Percentiles rank a stretch among this genome's conserved stretches.
Conservation (phyloP, 2,888 invertebrate genomes). For the Apantesis nais region DNA sequence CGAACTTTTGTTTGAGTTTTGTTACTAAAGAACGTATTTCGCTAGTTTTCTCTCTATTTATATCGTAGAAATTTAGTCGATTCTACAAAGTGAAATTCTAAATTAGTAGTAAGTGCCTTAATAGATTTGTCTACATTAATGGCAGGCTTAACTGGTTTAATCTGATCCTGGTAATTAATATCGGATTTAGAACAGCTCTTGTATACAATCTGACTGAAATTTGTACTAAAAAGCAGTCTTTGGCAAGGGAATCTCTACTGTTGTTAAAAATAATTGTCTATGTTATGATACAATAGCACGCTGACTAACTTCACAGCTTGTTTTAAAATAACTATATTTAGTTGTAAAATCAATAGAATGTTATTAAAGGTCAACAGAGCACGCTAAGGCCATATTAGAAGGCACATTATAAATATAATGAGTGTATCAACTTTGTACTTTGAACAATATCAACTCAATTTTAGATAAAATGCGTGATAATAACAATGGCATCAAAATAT, state of each 20-base stretch:
- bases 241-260: not conserved
- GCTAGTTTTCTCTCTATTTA: too few species aligned
- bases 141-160: too few species aligned
- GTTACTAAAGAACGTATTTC: not conserved
- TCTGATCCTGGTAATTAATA: too few species aligned
- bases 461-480: not conserved
- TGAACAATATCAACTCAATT: not conserved
- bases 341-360: slow-evolving; percentile 38
- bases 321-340: slow-evolving; percentile 31
- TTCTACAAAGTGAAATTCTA: too few species aligned
- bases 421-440: not conserved
- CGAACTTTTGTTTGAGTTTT: not conserved
- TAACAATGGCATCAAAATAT: not conserved
- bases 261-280: not conserved
- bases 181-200: not conserved
- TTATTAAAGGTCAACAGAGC: slow-evolving; percentile 30
- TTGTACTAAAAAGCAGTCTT: not conserved
- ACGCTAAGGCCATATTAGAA: slow-evolving; percentile 8
- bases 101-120: too few species aligned
- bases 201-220: too few species aligned
- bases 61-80: not conserved
- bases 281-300: not conserved
- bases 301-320: not conserved
- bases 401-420: not conserved
- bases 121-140: too few species aligned